These are phyloP conservation scores for Halesus radiatus DNA, from an alignment of 1,140 invertebrate species.

Conservation along the genomic window DNA sequence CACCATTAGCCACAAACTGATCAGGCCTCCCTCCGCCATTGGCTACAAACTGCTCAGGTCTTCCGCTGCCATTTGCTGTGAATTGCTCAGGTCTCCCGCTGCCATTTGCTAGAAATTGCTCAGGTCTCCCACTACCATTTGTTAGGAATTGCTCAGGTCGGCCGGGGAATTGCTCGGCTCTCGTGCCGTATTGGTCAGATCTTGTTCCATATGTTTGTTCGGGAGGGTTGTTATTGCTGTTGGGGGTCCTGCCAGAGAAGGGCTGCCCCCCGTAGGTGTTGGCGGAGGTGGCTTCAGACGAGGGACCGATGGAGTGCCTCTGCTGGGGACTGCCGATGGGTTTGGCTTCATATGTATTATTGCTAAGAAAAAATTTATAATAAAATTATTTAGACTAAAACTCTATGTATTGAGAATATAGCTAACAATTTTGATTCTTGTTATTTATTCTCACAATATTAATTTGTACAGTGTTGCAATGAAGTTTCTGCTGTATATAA, in stretches of 20 bases:
- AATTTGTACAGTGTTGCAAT: too few relatives aligned
- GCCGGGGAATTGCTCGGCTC: slow-evolving; percentile 9
- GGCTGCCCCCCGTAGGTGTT: slow-evolving; percentile 37
- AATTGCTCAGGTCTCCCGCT: not conserved
- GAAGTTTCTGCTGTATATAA: too few relatives aligned
- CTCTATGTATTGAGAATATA: too few relatives aligned
- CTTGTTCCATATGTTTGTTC: slow-evolving; percentile 3
- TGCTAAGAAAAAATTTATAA: not conserved
- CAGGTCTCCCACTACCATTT: slow-evolving; percentile 8
- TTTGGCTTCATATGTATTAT: slow-evolving; percentile 50
- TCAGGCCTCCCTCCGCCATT: not conserved
- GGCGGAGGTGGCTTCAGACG: slow-evolving; percentile 38
- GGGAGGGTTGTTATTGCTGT: not conserved
- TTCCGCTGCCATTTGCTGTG: not conserved
- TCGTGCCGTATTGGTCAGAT: slow-evolving; percentile 10
- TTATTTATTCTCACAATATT: too few relatives aligned
- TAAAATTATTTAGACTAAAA: not conserved
- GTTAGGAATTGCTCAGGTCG: slow-evolving; percentile 2
- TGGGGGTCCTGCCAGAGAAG: not conserved
- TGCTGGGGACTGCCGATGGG: slow-evolving; percentile 50
- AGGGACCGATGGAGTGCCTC: slow-evolving; percentile 46
- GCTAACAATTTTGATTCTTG: too few relatives aligned
- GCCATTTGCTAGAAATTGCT: not conserved
- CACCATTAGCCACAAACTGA: slow-evolving; percentile 1
- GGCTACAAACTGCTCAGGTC: slow-evolving; percentile 3